Base-by-base conservation (phyloP, 2,888 invertebrate species). In the Glyphotaelius pellucidus region DNA sequence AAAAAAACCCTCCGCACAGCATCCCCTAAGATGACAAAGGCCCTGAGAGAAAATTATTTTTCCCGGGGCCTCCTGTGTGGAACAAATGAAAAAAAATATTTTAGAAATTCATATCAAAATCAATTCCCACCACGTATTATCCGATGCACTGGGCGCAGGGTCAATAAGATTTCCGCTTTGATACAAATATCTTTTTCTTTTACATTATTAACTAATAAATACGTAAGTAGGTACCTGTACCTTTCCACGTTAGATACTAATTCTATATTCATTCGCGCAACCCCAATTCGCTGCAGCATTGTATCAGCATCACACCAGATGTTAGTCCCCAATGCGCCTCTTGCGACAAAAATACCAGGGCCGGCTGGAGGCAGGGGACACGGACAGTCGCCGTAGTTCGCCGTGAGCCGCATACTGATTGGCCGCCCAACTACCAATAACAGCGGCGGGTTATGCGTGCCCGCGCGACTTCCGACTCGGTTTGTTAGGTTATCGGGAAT, bases 401-500 rank as follows among this genome's bases (percentile, higher is more conserved):
- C 38, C 86, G 79, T 67, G 90, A 31, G 38, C 86, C 90, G 90
- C 90, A 90, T 90, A 90, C 90, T 86, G 85, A 90, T 86, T 67
- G 90, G 35, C 79, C 85, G 67, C 32, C 67, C 81, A 83, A 32
- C 32, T 32, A 30, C 47, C 67, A 67, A 67, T 67, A 67, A 67
- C 7, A 25, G 9, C 67, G 25, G 67, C 67, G 67, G 9, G 67
- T 67, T 67, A n/a, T 67, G 67, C 67, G 67, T 67, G 67, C 67
- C n/a, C 25, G 25, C 25, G 25, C 67, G 67, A 25, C 67, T 67
- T 67, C 67, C 67, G 67, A 25, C 67, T 67, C 67, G 7, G 67
- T 25, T 67, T 67, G 67, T 67, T 67, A 25, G 67, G 67, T 67
- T 67, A 67, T 67, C 81, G 35, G 25, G 9, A n/a, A 31, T 80